Base-by-base conservation (phyloP, 2,113 vertebrate genomes). In the Gorsachius goisagi region DNA sequence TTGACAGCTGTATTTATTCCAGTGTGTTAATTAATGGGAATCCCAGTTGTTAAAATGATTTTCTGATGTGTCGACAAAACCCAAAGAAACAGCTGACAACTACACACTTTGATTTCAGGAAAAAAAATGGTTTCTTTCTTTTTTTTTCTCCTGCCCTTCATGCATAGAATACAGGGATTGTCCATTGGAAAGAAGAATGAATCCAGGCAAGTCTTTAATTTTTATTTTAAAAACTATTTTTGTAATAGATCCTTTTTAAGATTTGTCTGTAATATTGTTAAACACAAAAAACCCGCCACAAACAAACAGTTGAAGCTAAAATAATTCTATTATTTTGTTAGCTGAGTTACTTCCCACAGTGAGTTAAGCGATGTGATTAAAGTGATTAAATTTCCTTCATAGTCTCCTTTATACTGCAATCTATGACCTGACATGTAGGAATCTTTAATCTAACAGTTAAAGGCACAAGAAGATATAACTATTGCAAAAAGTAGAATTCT, bases 1-100 rank as follows among this genome's bases (percentile, higher is more conserved):
- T 87, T 95, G 89, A 90, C 93, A 96, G 93, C 89, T 96, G 84
- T 91, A 96, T 95, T 97, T 97, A 95, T 95, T 77, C 55, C 67
- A 56, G 63, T 33, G 67, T 85, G 71, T 44, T 95, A 96, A 96
- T 91, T 89, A 86, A 93, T 85, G 49, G 90, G 76, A 94, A 93
- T 89, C 78, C 88, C 81, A 83, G 37, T 90, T 92, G 44, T 72
- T 93, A 88, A 83, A 59, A 94, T 30, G 67, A 37, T 86, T 97
- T 95, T 93, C 91, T 93, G 67, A 83, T 83, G 78, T 77, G 77
- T 74, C 2, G 6, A 76, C 91, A 95, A 95, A 95, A 69, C 16
- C 27, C 58, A 85, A 28, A 96, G 71, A 89, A 93, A 74, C 44
- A 91, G 59, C 84, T 91, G 81, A 95, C 66, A 79, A 28, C 10